Base-by-base conservation (phyloP, 2,113 vertebrate species). In the Gavialis gangeticus region DNA sequence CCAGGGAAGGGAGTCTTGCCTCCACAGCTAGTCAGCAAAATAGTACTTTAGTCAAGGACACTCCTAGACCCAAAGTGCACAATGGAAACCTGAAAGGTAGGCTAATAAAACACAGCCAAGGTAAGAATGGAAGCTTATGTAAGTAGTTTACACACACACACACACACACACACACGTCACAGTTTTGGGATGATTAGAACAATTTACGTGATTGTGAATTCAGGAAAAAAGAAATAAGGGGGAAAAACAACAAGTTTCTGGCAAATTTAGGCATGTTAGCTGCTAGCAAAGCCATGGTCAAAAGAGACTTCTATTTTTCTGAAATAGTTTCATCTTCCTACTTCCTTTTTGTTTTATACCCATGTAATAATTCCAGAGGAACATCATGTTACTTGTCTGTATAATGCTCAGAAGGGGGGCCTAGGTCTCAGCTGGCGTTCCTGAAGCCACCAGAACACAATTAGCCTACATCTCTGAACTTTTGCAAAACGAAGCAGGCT, bases 401-500 rank as follows among this genome's bases (percentile, higher is more conserved):
- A 55, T 25, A 21, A 57, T 46, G 28, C 28, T 10, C 37, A 58
- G 60, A 14, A 73, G 37, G 75, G 12, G 60, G 90, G 56, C 46
- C 63, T 58, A 34, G 59, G 64, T 5, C 14, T 75, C 83, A 1
- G 15, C 12, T 0, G 63, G 28, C 0, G 1, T 2, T 28, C 0
- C 2, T 1, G 8, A 56, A 91, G 46, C 46, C 46, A 46, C 67
- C 30, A 22, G 17, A 21, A 71, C 13, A 71, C 34, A 12, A 8
- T 14, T 46, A 18, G 12, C 7, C 63, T 3, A 54, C 25, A 17
- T 66, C 60, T 86, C 4, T 16, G 22, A 94, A 37, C 2, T 82
- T 55, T 3, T 21, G 73, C 28, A 10, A 59, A 78, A 28, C 13
- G 3, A 0, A 86, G 46, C 18, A 6, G 17, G 13, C 28, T 10